Percentiles rank a stretch among this genome's conserved stretches.
Conservation (phyloP, 2,888 invertebrate genomes). For the Willowsia nigromaculata region DNA sequence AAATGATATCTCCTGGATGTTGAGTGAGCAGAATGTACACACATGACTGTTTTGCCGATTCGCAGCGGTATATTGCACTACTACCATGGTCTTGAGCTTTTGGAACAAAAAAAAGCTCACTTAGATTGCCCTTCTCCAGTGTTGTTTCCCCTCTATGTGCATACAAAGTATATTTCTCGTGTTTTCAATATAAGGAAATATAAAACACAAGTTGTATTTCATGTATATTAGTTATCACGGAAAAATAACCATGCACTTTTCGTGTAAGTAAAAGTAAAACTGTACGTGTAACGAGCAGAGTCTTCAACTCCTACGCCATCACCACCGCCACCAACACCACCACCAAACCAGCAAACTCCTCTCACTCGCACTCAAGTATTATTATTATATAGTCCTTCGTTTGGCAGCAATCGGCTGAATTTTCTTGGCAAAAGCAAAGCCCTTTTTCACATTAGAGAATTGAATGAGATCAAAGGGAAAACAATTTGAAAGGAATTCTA, state of each 20-base stretch:
- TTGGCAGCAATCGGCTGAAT: constrained; percentile 60
- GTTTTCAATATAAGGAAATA: not conserved
- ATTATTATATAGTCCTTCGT: constrained; percentile 35
- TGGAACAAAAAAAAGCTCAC: no score
- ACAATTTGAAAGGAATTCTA: constrained; percentile 65
- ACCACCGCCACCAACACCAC: not conserved
- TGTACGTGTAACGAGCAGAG: not conserved
- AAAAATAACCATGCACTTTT: not conserved
- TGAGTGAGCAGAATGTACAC: not conserved
- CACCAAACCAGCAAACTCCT: not conserved
- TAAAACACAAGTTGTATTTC: not conserved
- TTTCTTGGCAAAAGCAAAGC: constrained; percentile 60
- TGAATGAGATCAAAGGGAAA: constrained; percentile 69
- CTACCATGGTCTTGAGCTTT: no score
- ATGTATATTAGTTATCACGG: not conserved
- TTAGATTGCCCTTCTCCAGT: not conserved
- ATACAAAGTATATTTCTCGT: not conserved
- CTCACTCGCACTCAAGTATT: not conserved
- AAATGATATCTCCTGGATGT: not conserved
- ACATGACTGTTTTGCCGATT: no score
- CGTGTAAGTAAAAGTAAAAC: not conserved
- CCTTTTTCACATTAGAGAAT: constrained; percentile 63
- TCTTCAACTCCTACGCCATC: constrained; percentile 8
- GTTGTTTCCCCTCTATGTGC: no score
- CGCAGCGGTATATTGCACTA: no score